These are phyloP conservation scores for Betta splendens DNA, from an alignment of 2,797 vertebrate species.

Conservation along the genomic window DNA sequence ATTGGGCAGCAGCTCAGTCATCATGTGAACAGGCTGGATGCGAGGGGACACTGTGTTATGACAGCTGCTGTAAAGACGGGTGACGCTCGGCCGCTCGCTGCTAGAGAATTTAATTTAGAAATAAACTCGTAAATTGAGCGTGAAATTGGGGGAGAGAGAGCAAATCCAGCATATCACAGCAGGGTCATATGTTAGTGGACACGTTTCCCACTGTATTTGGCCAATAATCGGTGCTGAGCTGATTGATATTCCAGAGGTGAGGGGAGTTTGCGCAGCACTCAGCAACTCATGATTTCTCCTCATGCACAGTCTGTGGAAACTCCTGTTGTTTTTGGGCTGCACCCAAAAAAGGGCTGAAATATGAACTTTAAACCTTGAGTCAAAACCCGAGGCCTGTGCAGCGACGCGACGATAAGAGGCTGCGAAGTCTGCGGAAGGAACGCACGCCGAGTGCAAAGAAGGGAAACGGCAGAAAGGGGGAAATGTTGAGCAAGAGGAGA, in stretches of 20 bases:
- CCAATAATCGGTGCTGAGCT: conserved; percentile 27
- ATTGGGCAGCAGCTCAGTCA: conserved; percentile 56
- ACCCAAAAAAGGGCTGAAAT: conserved; percentile 14
- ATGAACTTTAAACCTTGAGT: background rate
- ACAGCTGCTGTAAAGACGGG: conserved; percentile 65
- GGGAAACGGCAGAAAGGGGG: conserved; percentile 21
- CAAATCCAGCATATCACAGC: conserved; percentile 43
- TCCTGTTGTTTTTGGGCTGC: conserved; percentile 12
- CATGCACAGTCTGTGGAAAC: conserved; percentile 7
- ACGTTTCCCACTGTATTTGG: conserved; percentile 4
- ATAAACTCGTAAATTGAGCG: conserved; percentile 69
- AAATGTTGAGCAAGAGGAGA: conserved; percentile 35
- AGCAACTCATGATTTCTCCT: conserved; percentile 27
- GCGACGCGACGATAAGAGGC: conserved; percentile 11
- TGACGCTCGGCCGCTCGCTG: conserved; percentile 47
- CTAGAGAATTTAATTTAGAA: conserved; percentile 68
- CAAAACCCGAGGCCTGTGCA: background rate
- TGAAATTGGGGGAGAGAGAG: conserved; percentile 60
- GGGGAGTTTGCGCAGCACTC: conserved; percentile 24
- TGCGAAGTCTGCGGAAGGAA: conserved; percentile 22
- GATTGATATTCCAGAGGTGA: conserved; percentile 44
- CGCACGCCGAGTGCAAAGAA: conserved; percentile 10
- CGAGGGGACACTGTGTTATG: conserved; percentile 64
- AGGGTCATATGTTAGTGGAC: conserved; percentile 25
- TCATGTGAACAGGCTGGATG: conserved; percentile 56